Base-by-base conservation (phyloP, 1,140 invertebrate species). In the Zaprionus capensis region DNA sequence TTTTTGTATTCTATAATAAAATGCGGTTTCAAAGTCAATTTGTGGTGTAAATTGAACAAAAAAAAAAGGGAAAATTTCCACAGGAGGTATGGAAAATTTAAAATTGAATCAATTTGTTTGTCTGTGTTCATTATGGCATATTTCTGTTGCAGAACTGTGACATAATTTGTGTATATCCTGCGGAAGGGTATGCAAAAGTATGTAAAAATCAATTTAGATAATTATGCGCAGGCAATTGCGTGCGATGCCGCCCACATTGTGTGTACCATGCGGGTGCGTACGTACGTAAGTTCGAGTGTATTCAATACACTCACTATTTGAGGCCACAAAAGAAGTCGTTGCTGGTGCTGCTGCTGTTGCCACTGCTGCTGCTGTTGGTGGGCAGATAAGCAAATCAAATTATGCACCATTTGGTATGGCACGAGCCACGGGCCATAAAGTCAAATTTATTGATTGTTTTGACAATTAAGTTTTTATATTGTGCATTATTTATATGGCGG, bases 401-500 rank as follows among this genome's bases (percentile, higher is more conserved):
- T 76, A 81, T 76, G 81, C 84, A 82, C 46, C 81, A 81, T 88
- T 87, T 80, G 71, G 34, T 76, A 65, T 38, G 78, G 72, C 70
- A 83, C 68, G 67, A 72, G 80, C 69, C 80, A 66, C 49, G 36
- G 80, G 63, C 70, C 80, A 88, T 87, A 83, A 87, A 87, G n/a
- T 63, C 65, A 68, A 81, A 82, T 88, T 88, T 87, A 87, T 87
- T 79, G 84, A 87, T 88, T 87, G 84, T 84, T 84, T 83, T 87
- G 81, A 88, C 84, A 87, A 87, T 84, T 88, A 87, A 79, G 65
- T 84, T 87, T 83, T 84, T 81, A 82, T 86, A 87, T 66, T 78
- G 67, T 71, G 58, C 75, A 68, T 83, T 87, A 88, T 81, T 83
- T 81, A 80, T 88, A 61, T 76, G 64, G 59, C 31, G 31, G 15